Evolutionary conservation across 2,888 invertebrate genomes (phyloP), one percentile per base, ranked within the genome.

Genomic region (Chromoteleia sp.): DNA sequence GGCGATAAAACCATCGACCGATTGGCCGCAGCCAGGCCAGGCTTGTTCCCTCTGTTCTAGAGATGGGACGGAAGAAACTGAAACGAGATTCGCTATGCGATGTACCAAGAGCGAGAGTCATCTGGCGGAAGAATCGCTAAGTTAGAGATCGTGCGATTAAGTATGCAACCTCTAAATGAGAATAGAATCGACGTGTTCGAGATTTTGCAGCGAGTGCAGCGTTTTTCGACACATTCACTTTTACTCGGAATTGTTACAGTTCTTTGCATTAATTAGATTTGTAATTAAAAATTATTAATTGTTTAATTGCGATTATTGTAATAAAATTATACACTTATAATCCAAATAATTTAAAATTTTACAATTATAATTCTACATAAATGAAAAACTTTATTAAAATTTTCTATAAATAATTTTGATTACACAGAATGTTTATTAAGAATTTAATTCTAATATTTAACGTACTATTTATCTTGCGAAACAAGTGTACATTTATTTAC

Each of bases 21-120:
- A 92, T 91, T 91, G 91, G 92, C 85, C 85, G 87, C 82, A 58
- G 83, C 80, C 82, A 78, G 78, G 61, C 74, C 77, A 63, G 41
- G 76, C 73, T 80, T 76, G 85, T 85, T 87, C 86, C 83, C 87
- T 84, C 85, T 84, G 86, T 87, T 87, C 58, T 74, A 65, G 79
- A 75, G 83, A 83, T 81, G 84, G 81, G 82, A 79, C 78, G 82
- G 83, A 83, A 78, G 82, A 80, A 71, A 81, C 83, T 71, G 65
- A 81, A 77, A 81, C 76, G 67, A 83, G 80, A 81, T 79, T 80
- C 78, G 81, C 80, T 83, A 71, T 78, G 75, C 77, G 78, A 45
- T 70, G 82, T 81, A 78, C 82, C 82, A 70, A 81, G 82, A 84
- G 83, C 70, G 81, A 79, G 84, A 81, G 84, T 58, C 84, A 81